Evolutionary conservation across 1,140 invertebrate species (phyloP), one percentile per base, ranked within the genome.

Genomic region (Venturia canescens): DNA sequence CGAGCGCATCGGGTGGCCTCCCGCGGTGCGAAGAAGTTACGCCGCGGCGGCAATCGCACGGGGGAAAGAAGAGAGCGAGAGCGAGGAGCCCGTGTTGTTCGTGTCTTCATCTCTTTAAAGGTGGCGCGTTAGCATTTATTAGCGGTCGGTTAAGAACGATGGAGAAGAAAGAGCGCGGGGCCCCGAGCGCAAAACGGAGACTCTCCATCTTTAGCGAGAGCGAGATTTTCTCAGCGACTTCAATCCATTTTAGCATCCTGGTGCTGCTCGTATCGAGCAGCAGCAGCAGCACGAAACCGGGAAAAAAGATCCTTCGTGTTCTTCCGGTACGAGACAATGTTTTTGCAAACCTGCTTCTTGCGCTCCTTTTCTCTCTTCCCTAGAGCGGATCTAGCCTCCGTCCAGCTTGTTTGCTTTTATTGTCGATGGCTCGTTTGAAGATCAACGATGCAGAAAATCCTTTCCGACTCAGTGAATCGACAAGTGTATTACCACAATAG

Each of bases 81-180:
- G 9, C 18, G 57, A 31, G 66, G n/a, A 69, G 63, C 48, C 18
- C 63, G 66, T 79, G 66, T 79, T 75, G 78, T 81, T 84, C 86
- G 83, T 85, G 85, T 87, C 85, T 87, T 87, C 82, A 87, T 86
- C 84, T 77, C 48, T 71, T 76, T 82, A 80, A 83, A 84, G 85
- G 83, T 83, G 80, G 78, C 81, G 79, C 80, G 78, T 78, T 79
- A 83, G 60, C 81, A 82, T 81, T 86, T 82, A 83, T 83, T 84
- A 81, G 57, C 80, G 66, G 60, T 60, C 81, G 80, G 76, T 78
- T 81, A 78, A 76, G 77, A 66, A 50, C 80, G 72, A n/a, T 15
- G n/a, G 11, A 57, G 72, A 57, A 57, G 50, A 75, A 75, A 70
- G 31, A 70, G 29, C 34, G 16, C 44, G 44, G n/a, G n/a, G 75